Evolutionary conservation across 2,797 vertebrate species (phyloP), one percentile per base, ranked within the genome.

Genomic region (Otolemur crassicaudatus): DNA sequence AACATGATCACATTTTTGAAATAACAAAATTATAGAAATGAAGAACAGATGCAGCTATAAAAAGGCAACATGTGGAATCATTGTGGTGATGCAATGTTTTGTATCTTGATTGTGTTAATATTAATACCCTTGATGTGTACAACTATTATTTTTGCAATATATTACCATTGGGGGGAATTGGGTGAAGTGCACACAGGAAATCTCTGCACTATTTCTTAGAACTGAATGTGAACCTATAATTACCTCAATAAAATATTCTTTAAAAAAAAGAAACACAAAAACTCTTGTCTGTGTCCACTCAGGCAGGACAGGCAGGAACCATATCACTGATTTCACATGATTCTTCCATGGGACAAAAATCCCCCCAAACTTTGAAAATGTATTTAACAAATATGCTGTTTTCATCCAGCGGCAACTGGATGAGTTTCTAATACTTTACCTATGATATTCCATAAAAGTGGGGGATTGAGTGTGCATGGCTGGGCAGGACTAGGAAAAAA

Each of bases 21-120:
- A 94, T 69, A 61, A 70, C n/a, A 96, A 91, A 92, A 90, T 69
- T 82, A 76, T 61, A 87, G 82, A 90, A 92, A 90, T 81, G 65
- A 31, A 85, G 14, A 79, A 80, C 49, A 69, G 22, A 80, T 81
- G 77, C 84, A 67, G 27, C 37, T 90, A 87, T 58, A 43, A 93
- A 87, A 93, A 37, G 43, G 53, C 23, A 94, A 53, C 29, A 65
- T n/a, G 65, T 81, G 19, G n/a, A 25, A 89, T 86, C 43, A 10
- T 79, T 40, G 40, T 37, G 22, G 11, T 87, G 34, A 93, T 22
- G 40, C 16, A 63, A 70, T 87, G 43, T 70, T 93, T 29, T 67
- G 10, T 67, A 84, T 79, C 22, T 63, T 91, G 53, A 72, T 53
- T 46, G 10, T 63, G 60, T n/a, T 65, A 58, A 73, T 17, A 7